A percentile compares a stretch with the other conserved stretches of the same genome.
Evolutionary conservation across 23 tunicate genomes (phyloP).

Genomic region (Clavelina lepadiformis): DNA sequence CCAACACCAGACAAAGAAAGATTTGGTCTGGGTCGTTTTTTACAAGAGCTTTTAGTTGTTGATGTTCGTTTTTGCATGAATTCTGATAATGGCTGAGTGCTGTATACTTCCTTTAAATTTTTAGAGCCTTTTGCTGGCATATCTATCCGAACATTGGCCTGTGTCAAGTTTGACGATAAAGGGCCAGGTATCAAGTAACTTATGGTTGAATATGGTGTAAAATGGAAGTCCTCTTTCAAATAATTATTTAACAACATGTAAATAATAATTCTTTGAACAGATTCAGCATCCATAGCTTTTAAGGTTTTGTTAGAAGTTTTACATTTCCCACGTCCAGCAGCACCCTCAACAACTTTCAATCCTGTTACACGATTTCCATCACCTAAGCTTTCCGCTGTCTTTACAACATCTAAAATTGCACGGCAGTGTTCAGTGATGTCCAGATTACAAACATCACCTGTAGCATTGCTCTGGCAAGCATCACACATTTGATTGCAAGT

Average conservation of each 20-base stretch:
- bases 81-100: too few relatives aligned
- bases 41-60: too few relatives aligned
- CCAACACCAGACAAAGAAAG: too few relatives aligned
- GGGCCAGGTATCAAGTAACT: constrained; percentile 71
- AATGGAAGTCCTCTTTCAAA: constrained; percentile 82
- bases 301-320: constrained; percentile 24
- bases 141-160: background rate
- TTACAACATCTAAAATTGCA: constrained; percentile 16
- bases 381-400: constrained; percentile 22
- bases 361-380: constrained; percentile 63
- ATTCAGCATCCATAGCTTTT: constrained; percentile 7
- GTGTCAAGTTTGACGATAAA: background rate
- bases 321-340: constrained; percentile 49
- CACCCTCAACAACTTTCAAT: constrained; percentile 57
- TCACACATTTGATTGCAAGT: constrained; percentile 44
- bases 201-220: constrained; percentile 85
- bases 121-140: too few relatives aligned
- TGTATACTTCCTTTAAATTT: too few relatives aligned
- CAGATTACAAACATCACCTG: constrained; percentile 1
- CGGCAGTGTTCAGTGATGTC: constrained; percentile 47
- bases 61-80: too few relatives aligned
- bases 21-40: background rate
- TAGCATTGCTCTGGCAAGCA: too few relatives aligned
- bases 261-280: constrained; percentile 37
- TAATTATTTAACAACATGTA: constrained; percentile 53